Base-by-base conservation (phyloP, 2,113 vertebrate species). In the Astur gentilis region DNA sequence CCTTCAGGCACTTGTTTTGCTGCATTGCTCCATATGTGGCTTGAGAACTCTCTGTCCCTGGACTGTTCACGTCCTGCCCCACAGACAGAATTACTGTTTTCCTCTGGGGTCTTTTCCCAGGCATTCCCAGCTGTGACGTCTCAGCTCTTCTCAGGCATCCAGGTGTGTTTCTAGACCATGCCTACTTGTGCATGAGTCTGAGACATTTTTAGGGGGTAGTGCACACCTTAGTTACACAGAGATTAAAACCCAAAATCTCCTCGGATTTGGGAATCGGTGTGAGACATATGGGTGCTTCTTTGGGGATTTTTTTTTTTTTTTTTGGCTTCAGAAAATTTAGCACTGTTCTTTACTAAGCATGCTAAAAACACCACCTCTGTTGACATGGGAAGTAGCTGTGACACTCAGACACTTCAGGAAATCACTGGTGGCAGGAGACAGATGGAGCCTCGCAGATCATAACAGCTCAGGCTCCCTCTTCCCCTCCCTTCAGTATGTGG, bases 221-320 rank as follows among this genome's bases (percentile, higher is more conserved):
- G 17, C 32, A 9, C 13, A 1, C 20, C 77, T 77, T 0, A 50
- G 31, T 21, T n/a, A 29, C 38, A 2, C 29, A 6, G 72, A 27
- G 16, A 25, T 25, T 3, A 9, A 69, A n/a, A 60, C 26, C 20
- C 31, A 4, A 60, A 27, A 6, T 16, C 66, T 61, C 40, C 67
- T 81, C 0, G 2, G 23, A 3, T 36, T 6, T 65, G n/a, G 58
- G 34, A 17, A 31, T 3, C 4, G 27, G 9, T 5, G 2, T 10
- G n/a, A 78, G 50, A 40, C 26, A 3, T 0, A 4, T 1, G 36
- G 55, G 13, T 34, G 44, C 65, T 58, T 34, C 47, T 34, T 23
- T 10, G 40, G 60, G n/a, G 49, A 50, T 45, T 38, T 2, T 16
- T 22, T 22, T 45, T 36, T 36, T 36, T 70, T 49, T 16, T 45